Percentiles rank a stretch among this genome's conserved stretches.
These are phyloP conservation scores for Macrosteles quadrilineatus DNA, from an alignment of 1,140 invertebrate genomes.

Conservation along the genomic window DNA sequence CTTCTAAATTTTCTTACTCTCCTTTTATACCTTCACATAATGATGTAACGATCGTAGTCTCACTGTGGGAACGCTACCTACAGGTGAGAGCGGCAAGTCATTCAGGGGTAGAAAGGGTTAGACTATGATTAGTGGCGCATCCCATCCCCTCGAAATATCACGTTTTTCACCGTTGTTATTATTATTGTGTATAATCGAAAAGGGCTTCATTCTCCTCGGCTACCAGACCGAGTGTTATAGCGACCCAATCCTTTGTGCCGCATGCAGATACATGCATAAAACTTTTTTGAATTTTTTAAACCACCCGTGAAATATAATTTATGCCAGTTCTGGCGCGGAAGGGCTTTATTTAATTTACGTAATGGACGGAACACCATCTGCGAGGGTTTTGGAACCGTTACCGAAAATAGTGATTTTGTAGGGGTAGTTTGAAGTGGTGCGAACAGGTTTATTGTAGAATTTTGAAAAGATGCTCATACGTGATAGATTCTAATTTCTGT, in stretches of 20 bases:
- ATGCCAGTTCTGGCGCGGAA: not conserved
- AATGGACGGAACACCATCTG: conserved; percentile 17
- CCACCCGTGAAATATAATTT: conserved; percentile 29
- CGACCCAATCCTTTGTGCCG: not conserved
- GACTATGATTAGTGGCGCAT: not conserved
- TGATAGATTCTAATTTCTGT: too few species aligned
- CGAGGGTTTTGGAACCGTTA: too few species aligned
- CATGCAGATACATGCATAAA: conserved; percentile 27
- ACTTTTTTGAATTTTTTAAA: conserved; percentile 22
- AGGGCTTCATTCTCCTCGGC: conserved; percentile 2
- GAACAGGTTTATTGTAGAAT: too few species aligned
- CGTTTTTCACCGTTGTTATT: conserved; percentile 22
- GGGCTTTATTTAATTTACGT: conserved; percentile 25
- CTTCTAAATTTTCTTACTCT: too few species aligned
- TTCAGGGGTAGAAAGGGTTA: not conserved
- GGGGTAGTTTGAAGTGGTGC: too few species aligned
- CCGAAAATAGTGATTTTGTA: too few species aligned
- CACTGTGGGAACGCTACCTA: too few species aligned
- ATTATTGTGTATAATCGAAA: conserved; percentile 27
- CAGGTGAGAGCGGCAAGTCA: not conserved
- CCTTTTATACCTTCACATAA: too few species aligned
- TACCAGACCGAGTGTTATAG: conserved; percentile 10
- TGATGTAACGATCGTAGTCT: too few species aligned
- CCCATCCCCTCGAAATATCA: conserved; percentile 7
- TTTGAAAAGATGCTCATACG: too few species aligned